Base-by-base conservation (phyloP, 1,140 invertebrate species). In the Sitophilus oryzae region DNA sequence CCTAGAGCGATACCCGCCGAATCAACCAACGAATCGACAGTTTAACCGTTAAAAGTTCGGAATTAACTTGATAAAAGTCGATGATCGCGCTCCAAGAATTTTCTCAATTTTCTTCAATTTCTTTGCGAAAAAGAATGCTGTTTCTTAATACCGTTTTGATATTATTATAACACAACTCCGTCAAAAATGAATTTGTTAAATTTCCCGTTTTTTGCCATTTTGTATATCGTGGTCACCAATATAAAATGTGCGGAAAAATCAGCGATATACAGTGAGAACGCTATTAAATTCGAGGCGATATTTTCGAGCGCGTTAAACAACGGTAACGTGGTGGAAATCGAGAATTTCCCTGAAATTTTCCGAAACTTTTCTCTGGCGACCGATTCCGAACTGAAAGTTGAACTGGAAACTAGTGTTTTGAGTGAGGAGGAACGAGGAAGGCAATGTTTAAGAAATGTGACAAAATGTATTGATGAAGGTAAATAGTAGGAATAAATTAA, bases 401-500 rank as follows among this genome's bases (percentile, higher is more conserved):
- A 51, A 9, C 22, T 52, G 9, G 23, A 2, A 20, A 40, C 35
- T 5, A 15, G 45, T 11, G 8, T 38, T 10, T 20, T 60, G 3
- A 58, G 44, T 41, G 55, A 48, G 22, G 63, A 66, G 40, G 53
- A 59, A 52, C 51, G 36, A 15, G 63, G 62, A 25, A 65, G 59
- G 51, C 14, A 47, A 11, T 68, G 65, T 52, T 48, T 64, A 47
- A 52, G 59, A 25, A 65, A 68, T 56, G 49, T 66, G n/a, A 64
- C 61, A 14, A 56, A 53, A 16, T 68, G 66, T 50, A 55, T 60
- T 47, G 58, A 61, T 46, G 38, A 64, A 55, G 65, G 66, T 68
- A 51, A n/a, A n/a, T n/a, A n/a, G n/a, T n/a, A n/a, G n/a, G n/a
- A n/a, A n/a, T n/a, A n/a, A n/a, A n/a, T n/a, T n/a, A n/a, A n/a